phyloP scores from a whole-genome alignment of 2,113 vertebrate species.

The Nyctereutes procyonoides region DNA sequence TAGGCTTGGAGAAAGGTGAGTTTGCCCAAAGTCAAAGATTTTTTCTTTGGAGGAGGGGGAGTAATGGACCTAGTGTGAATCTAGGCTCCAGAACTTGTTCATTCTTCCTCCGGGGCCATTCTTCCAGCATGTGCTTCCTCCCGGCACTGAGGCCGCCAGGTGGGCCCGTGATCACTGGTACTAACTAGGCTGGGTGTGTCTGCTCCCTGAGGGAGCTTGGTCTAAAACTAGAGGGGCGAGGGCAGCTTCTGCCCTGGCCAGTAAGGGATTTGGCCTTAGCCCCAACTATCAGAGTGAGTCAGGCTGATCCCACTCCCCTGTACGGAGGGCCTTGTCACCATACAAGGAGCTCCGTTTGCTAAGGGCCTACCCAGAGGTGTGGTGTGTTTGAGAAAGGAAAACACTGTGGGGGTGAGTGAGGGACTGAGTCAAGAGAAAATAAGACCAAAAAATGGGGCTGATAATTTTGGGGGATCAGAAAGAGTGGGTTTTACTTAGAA shows the following conservation, averaged over 20 bases:
- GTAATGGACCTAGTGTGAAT: not conserved
- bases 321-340: not conserved
- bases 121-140: not conserved
- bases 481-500: not conserved
- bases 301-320: not conserved
- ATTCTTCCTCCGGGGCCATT: not conserved
- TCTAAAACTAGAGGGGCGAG: not conserved
- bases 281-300: not conserved
- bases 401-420: not conserved
- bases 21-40: constrained; percentile 34
- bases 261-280: not conserved
- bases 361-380: not conserved
- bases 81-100: not conserved
- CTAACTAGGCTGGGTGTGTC: not conserved
- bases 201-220: not conserved
- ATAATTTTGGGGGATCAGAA: not conserved
- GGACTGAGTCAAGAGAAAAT: not conserved
- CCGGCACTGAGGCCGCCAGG: not conserved
- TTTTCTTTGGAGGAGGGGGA: not conserved
- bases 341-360: not conserved
- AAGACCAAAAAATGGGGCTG: not conserved
- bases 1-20: not conserved
- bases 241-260: not conserved
- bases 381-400: constrained; percentile 14
- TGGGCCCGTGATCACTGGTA: not conserved